Evolutionary conservation across 2,888 invertebrate species (phyloP).

Genomic region (Tridacna crocea): DNA sequence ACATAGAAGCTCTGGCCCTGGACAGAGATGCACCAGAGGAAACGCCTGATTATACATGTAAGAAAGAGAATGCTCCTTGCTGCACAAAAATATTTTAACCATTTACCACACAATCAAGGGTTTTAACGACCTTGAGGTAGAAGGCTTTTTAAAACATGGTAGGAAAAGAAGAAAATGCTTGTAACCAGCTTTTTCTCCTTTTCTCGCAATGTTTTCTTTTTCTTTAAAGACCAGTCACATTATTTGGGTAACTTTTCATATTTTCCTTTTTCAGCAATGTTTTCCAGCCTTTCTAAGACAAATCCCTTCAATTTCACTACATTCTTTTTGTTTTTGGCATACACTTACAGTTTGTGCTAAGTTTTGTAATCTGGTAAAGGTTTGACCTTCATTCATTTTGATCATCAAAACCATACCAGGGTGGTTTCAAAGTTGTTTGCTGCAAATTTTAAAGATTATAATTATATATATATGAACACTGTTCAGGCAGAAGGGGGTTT

Average conservation of each 20-base stretch:
- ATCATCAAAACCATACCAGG: no score
- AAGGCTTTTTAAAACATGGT: not conserved
- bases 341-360: no score
- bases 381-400: no score
- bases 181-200: not conserved
- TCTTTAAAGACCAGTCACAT: no score
- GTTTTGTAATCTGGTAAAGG: no score
- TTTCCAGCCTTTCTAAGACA: not conserved
- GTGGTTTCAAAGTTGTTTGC: no score
- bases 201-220: not conserved
- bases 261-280: not conserved
- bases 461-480: no score
- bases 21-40: slow-evolving; percentile 86
- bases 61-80: slow-evolving; percentile 46
- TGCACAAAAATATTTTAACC: not conserved
- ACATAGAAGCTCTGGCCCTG: slow-evolving; percentile 89
- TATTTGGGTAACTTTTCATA: not conserved
- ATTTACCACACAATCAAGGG: not conserved
- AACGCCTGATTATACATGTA: slow-evolving; percentile 86
- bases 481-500: no score
- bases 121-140: not conserved
- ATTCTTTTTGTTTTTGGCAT: no score
- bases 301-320: not conserved
- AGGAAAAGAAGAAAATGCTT: not conserved
- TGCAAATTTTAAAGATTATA: no score